Conservation (phyloP, 1,140 invertebrate species). For the Mizuhopecten yessoensis region DNA sequence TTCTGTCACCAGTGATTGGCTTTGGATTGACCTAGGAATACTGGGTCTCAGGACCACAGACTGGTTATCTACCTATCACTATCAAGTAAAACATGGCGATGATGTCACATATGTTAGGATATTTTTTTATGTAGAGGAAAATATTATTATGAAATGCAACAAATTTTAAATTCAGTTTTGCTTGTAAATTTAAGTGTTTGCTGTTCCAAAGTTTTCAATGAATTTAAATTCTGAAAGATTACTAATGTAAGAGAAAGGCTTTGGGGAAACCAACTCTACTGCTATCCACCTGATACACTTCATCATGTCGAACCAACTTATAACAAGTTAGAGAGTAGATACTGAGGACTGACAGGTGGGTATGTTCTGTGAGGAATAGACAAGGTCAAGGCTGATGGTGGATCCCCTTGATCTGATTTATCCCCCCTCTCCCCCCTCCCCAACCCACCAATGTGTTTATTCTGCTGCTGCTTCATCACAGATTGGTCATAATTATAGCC, state of each 20-base stretch:
- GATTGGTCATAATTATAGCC: conserved; percentile 33
- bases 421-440: not conserved
- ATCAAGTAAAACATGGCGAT: no score
- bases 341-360: not conserved
- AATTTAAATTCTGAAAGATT: not conserved
- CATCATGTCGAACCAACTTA: not conserved
- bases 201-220: not conserved
- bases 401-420: not conserved
- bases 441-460: not conserved
- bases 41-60: no score
- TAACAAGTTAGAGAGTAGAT: not conserved
- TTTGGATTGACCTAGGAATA: no score
- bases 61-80: no score
- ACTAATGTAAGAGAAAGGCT: not conserved
- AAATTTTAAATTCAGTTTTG: no score
- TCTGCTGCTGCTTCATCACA: not conserved
- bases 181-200: no score
- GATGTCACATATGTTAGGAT: no score
- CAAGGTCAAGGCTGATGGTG: not conserved
- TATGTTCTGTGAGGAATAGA: not conserved
- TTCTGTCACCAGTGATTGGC: no score
- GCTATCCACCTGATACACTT: not conserved
- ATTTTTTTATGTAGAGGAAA: no score
- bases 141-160: no score
- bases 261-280: not conserved